Evolutionary conservation across 2,113 vertebrate species (phyloP).

Genomic region (Fulmarus glacialis): DNA sequence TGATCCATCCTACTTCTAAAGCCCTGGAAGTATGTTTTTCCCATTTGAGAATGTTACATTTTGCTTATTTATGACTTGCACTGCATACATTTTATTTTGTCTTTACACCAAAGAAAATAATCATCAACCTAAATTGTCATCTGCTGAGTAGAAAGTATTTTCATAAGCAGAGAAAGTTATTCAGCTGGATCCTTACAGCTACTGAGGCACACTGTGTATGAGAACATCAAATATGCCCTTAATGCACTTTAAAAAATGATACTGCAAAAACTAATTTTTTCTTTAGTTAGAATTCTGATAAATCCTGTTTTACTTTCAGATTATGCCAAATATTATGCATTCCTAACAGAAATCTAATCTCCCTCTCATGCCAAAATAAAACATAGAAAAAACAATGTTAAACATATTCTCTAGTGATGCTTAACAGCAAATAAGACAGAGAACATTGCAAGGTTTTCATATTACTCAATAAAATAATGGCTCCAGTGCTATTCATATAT

Average conservation of each 20-base stretch:
- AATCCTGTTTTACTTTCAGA: background rate
- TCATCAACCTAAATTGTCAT: background rate
- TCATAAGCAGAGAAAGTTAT: background rate
- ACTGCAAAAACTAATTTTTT: background rate
- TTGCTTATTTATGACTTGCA: background rate
- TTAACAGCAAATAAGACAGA: background rate
- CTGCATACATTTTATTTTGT: background rate
- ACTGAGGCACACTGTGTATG: background rate
- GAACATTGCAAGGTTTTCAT: background rate
- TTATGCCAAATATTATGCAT: background rate
- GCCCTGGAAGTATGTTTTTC: background rate
- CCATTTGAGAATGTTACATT: background rate
- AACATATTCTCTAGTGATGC: background rate
- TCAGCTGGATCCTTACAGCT: background rate
- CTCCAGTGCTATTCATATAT: background rate
- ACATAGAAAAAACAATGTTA: constrained; percentile 7
- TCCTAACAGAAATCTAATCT: constrained; percentile 2
- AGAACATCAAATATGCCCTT: background rate
- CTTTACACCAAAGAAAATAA: background rate
- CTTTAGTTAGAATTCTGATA: background rate
- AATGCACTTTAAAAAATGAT: background rate
- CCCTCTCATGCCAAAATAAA: background rate
- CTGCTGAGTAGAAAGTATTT: background rate
- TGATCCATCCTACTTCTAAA: background rate
- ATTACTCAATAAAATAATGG: background rate